Evolutionary conservation across 2,797 vertebrate species (phyloP), one percentile per base, ranked within the genome.

Genomic region (Platyrinchus mystaceus): DNA sequence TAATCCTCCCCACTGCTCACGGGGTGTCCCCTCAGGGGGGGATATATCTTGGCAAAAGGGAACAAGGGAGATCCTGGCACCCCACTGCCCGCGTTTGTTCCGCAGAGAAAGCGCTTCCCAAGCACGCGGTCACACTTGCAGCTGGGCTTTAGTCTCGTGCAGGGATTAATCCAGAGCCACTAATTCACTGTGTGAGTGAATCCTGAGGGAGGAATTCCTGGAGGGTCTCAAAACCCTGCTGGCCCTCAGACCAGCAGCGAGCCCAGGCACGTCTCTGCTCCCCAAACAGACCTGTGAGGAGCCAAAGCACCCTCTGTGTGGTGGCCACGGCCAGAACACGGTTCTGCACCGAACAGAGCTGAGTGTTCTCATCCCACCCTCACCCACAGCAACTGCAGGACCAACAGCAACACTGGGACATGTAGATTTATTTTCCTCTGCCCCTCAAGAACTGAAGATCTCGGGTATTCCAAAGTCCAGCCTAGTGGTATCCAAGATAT

Each of bases 201-300:
- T 28, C 60, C 49, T 8, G 23, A 46, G 34, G 60, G 37, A 21
- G 13, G 19, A 67, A 55, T 1, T 77, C 74, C 84, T 66, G 69
- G 6, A 83, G 60, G 46, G 28, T 52, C 59, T 88, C 6, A 0
- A 39, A 73, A 49, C 50, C 22, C 12, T 26, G 49, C 62, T 30
- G 43, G 49, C 30, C 16, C 15, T 26, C 36, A 2, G 5, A 11
- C 7, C 32, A 60, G 49, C 74, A 70, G 8, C 0, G 1, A 87
- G 44, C 16, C 15, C 56, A 24, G 50, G 2, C 36, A 58, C 39
- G 6, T 4, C 43, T 22, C 46, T n/a, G 44, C n/a, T 74, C 20
- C 66, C 43, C 37, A 53, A 0, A 0, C 12, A 10, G 49, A 26
- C 23, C 55, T 7, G 18, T 1, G 37, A 1, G 0, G n/a, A 36